Base-by-base conservation (phyloP, 1,140 invertebrate species). In the Calephelis virginiensis region DNA sequence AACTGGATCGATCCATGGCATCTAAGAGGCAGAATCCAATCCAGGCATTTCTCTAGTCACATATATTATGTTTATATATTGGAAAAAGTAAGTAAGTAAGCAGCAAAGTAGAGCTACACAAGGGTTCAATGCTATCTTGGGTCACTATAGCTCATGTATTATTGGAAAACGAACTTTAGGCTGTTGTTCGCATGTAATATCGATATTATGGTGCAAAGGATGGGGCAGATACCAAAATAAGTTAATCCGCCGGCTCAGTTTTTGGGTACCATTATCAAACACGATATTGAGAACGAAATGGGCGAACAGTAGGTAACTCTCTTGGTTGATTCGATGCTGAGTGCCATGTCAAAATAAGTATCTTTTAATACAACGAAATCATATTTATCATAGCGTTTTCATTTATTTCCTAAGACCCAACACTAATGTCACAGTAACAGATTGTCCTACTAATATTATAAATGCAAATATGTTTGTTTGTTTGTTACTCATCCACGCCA, bases 111-210 rank as follows among this genome's bases (percentile, higher is more conserved):
- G 38, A 7, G 8, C 10, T 11, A n/a, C 0, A 40, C 60, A 61
- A 61, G 60, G 40, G 12, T 7, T 61, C 8, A 12, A 9, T 45
- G 37, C 60, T 6, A 61, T 61, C 6, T 43, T 45, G 6, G 61
- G 43, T 5, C 61, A 63, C 10, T 14, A 63, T 43, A 46, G 61
- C 43, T 63, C 61, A 14, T 63, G 40, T 48, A 63, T 63, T 63
- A 28, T 63, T n/a, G 40, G 61, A 28, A 64, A 64, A 64, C 17
- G 47, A 28, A 64, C 46, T 17, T 64, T 64, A 61, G 53, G 45
- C 46, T 68, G 62, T 28, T 68, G 67, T 67, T 50, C 60, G 43
- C 66, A 67, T 45, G 66, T 63, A n/a, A 62, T 67, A 49, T 62
- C 48, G 3, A 61, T 67, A 8, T 62, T 67, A 45, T 67, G 60